Percentiles rank a stretch among this genome's conserved stretches.
Conservation (phyloP, 1,140 invertebrate species). For the Nebria ingens region DNA sequence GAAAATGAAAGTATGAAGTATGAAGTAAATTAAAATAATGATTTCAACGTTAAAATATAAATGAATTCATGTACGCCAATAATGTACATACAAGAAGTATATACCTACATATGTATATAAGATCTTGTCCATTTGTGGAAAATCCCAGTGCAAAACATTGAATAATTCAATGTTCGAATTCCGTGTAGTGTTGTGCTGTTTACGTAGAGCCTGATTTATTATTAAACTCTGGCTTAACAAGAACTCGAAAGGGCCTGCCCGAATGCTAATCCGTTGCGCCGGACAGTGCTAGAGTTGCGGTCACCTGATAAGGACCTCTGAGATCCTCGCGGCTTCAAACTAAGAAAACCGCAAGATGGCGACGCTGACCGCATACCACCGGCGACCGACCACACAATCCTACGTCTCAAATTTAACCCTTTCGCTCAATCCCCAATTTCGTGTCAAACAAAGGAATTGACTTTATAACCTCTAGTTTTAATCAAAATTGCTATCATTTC, state of each 20-base stretch:
- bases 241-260: neutral
- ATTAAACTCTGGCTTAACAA: neutral
- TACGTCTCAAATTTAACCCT: neutral
- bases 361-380: neutral
- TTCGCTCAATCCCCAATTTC: too few species aligned
- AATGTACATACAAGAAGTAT: too few species aligned
- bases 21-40: too few species aligned
- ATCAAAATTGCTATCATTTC: too few species aligned
- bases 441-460: too few species aligned
- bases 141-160: neutral
- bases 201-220: neutral
- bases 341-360: neutral
- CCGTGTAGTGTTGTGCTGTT: neutral
- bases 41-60: too few species aligned
- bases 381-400: neutral
- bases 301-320: neutral
- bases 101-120: too few species aligned
- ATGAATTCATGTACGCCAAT: too few species aligned
- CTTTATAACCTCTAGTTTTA: too few species aligned
- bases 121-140: too few species aligned
- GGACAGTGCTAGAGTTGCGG: neutral
- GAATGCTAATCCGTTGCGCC: neutral
- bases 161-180: neutral
- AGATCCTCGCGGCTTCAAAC: neutral
- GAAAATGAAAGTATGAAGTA: too few species aligned